phyloP scores from a whole-genome alignment of 2,113 vertebrate genomes.

The Rafetus swinhoei region DNA sequence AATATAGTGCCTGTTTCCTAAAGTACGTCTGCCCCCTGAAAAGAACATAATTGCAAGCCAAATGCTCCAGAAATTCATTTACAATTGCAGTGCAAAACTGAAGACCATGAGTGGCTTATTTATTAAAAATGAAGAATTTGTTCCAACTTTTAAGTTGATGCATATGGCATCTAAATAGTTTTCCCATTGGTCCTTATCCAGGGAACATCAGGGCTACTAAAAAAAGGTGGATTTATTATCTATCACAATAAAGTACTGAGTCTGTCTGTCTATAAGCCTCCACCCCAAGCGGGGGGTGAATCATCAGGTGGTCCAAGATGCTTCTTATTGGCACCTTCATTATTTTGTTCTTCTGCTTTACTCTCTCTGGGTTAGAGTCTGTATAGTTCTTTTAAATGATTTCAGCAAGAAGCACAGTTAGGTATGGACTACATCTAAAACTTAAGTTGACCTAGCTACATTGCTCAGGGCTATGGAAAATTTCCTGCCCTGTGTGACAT shows the following conservation, averaged over 20 bases:
- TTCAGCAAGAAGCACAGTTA: background rate
- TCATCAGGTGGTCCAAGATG: background rate
- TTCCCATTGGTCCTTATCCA: slow-evolving; percentile 52
- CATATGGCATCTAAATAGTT: slow-evolving; percentile 61
- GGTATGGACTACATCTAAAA: background rate
- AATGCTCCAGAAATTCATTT: slow-evolving; percentile 60
- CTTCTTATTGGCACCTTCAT: background rate
- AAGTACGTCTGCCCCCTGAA: background rate
- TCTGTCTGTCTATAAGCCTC: background rate
- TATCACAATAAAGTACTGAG: slow-evolving; percentile 43
- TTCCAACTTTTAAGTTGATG: slow-evolving; percentile 69
- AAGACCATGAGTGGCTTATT: slow-evolving; percentile 33
- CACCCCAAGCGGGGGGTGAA: background rate
- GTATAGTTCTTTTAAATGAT: background rate
- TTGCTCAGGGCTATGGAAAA: background rate
- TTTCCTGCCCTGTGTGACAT: too few species aligned
- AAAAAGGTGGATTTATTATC: slow-evolving; percentile 41
- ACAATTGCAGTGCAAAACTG: slow-evolving; percentile 36
- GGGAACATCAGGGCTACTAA: slow-evolving; percentile 41
- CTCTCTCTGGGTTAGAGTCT: background rate
- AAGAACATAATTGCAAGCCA: slow-evolving; percentile 12
- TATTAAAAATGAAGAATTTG: slow-evolving; percentile 63
- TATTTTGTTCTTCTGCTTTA: background rate
- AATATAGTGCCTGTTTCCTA: background rate
- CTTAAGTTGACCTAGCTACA: background rate